Percentiles rank a stretch among this genome's conserved stretches.
phyloP scores from a whole-genome alignment of 2,797 vertebrate species.

The Helicolenus hilgendorfi region DNA sequence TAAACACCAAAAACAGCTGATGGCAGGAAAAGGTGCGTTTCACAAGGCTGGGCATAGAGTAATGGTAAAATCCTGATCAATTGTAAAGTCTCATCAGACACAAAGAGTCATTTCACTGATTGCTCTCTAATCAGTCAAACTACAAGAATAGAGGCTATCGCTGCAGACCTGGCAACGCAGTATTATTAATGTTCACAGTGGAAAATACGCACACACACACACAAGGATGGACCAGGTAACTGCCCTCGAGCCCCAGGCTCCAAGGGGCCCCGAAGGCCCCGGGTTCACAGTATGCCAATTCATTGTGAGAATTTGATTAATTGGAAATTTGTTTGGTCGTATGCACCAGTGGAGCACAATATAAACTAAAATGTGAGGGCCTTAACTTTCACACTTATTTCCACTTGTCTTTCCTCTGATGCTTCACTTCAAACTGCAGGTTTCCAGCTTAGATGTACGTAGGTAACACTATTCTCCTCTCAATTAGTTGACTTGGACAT shows the following conservation, averaged over 20 bases:
- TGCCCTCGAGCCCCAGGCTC: background rate
- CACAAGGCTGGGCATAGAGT: background rate
- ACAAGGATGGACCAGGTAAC: too few species aligned
- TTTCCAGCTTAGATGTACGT: too few species aligned
- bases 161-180: background rate
- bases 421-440: background rate
- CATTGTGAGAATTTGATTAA: background rate
- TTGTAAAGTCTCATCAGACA: background rate
- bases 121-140: background rate
- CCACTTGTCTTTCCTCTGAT: background rate
- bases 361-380: background rate
- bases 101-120: background rate
- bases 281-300: background rate
- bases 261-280: too few species aligned
- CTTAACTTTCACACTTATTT: conserved; percentile 20
- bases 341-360: background rate
- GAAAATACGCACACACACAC: background rate
- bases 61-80: background rate
- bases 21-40: background rate
- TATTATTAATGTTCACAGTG: background rate
- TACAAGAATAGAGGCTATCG: background rate
- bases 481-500: background rate
- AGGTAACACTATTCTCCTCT: background rate
- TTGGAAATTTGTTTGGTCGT: background rate
- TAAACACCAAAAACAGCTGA: background rate